Conservation (phyloP, 53 echinoderm and acorn worm genomes). For the Henricia sp. region DNA sequence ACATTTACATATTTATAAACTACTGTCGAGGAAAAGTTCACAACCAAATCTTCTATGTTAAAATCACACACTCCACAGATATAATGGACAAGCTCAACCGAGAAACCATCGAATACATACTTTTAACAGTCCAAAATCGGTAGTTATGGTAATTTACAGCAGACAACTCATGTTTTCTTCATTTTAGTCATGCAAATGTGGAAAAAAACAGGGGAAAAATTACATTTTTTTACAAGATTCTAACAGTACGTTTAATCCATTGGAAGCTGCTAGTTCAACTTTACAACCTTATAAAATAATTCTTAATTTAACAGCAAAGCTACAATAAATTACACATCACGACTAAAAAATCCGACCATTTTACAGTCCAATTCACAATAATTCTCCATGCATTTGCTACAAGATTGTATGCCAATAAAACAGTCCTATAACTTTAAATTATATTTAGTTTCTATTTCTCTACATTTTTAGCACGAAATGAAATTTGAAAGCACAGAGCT, state of each 20-base stretch:
- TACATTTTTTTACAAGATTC: constrained; percentile 53
- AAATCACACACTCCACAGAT: constrained; percentile 64
- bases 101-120: constrained; percentile 50
- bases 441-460: background rate
- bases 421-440: constrained; percentile 10
- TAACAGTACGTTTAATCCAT: constrained; percentile 35
- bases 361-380: background rate
- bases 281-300: constrained; percentile 57
- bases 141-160: constrained; percentile 24
- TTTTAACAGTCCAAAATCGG: constrained; percentile 53
- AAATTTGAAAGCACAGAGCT: constrained; percentile 48
- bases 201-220: constrained; percentile 29
- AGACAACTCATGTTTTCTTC: constrained; percentile 11
- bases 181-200: constrained; percentile 48
- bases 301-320: constrained; percentile 20
- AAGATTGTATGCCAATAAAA: background rate
- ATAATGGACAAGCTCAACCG: constrained; percentile 32
- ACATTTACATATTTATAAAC: constrained; percentile 51
- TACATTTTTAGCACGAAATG: constrained; percentile 13
- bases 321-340: constrained; percentile 58
- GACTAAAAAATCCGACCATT: constrained; percentile 23
- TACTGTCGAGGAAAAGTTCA: too few relatives aligned
- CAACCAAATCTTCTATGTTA: constrained; percentile 48
- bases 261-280: constrained; percentile 49
- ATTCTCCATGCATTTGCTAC: constrained; percentile 23